Evolutionary conservation across 2,888 invertebrate genomes (phyloP).

Genomic region (Thecophora atra): DNA sequence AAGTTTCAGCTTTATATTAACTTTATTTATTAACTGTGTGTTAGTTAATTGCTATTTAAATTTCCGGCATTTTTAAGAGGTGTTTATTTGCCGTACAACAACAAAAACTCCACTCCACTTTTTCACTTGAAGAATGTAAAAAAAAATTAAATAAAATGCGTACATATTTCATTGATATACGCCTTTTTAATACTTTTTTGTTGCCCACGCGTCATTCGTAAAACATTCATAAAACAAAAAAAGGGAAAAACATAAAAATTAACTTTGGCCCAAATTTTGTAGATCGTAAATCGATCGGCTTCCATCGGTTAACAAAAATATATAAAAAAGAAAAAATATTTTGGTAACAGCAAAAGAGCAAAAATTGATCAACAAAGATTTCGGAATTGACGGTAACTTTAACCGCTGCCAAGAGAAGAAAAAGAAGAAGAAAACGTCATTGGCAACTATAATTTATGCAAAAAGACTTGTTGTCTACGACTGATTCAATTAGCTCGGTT

Average conservation of each 20-base stretch:
- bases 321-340: neutral
- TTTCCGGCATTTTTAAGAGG: conserved; percentile 30
- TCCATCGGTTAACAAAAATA: neutral
- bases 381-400: neutral
- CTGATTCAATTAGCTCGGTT: conserved; percentile 19
- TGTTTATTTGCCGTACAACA: conserved; percentile 18
- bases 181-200: conserved; percentile 15
- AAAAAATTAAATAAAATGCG: neutral
- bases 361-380: neutral
- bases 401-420: neutral
- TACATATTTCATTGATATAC: conserved; percentile 5
- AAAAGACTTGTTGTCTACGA: conserved; percentile 5
- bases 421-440: neutral
- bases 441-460: conserved; percentile 9
- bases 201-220: conserved; percentile 5
- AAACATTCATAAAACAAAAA: neutral
- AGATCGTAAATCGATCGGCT: neutral
- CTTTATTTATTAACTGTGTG: neutral
- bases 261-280: conserved; percentile 18
- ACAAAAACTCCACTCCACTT: too few species aligned
- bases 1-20: neutral
- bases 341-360: too few species aligned
- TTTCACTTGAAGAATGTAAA: conserved; percentile 4
- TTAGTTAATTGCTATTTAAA: conserved; percentile 20
- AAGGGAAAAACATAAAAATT: neutral